A percentile compares a stretch with the other conserved stretches of the same genome.
These are phyloP conservation scores for Hypsibius dujardini DNA, from an alignment of 1,140 invertebrate genomes.

Conservation along the genomic window DNA sequence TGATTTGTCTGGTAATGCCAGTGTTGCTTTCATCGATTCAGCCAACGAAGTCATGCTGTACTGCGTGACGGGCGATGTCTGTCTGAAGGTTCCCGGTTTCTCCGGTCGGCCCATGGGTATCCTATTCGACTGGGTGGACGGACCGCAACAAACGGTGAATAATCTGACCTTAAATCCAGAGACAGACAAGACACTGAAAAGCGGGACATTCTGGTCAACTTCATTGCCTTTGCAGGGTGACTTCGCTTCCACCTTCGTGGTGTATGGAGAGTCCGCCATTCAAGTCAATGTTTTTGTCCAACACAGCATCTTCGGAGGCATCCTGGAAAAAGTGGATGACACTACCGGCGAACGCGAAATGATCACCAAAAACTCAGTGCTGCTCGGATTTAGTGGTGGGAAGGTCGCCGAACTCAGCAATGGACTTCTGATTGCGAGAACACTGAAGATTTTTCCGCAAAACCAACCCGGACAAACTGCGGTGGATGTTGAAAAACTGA, in stretches of 20 bases:
- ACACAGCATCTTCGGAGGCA: not conserved
- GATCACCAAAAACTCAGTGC: not conserved
- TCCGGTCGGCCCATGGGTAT: not conserved
- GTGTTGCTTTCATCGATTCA: not conserved
- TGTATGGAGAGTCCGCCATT: not conserved
- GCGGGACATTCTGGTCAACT: no score
- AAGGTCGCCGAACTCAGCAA: not conserved
- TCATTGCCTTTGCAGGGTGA: not conserved
- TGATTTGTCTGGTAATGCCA: not conserved
- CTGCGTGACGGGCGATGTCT: not conserved
- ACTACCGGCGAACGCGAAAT: not conserved
- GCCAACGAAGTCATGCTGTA: not conserved
- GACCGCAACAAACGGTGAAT: not conserved
- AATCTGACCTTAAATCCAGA: not conserved
- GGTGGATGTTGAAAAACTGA: not conserved
- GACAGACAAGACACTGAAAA: no score
- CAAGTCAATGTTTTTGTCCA: not conserved
- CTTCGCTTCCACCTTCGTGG: not conserved
- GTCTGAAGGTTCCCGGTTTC: not conserved
- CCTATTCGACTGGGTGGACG: not conserved
- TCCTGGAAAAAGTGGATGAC: not conserved
- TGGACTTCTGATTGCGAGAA: not conserved
- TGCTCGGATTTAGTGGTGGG: not conserved
- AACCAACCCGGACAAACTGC: not conserved
- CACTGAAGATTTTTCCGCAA: not conserved